Conservation (phyloP, 2,113 vertebrate species). For the Illadopsis cleaveri region DNA sequence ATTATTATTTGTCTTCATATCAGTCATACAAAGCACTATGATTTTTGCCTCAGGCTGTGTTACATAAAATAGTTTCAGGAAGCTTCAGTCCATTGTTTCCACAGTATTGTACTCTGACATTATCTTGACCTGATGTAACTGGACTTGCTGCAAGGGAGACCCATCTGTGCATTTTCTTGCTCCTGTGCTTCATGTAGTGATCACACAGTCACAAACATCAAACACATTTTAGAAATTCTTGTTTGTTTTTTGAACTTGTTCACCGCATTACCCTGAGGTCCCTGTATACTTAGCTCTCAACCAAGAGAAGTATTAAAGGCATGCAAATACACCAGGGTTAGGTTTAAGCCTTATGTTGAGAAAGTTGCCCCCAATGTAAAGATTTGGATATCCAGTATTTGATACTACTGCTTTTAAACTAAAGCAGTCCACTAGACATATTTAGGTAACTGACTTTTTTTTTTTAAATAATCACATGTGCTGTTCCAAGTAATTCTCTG, state of each 20-base stretch:
- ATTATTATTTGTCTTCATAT: background rate
- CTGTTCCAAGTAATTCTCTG: background rate
- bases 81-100: background rate
- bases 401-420: background rate
- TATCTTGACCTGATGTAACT: background rate
- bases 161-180: background rate
- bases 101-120: background rate
- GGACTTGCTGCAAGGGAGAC: background rate
- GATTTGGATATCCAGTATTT: background rate
- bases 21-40: background rate
- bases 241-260: background rate
- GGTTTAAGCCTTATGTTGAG: background rate
- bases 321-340: background rate
- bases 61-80: background rate
- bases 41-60: background rate
- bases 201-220: background rate
- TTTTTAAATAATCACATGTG: fast-evolving
- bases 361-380: background rate
- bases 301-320: background rate
- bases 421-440: background rate
- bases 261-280: background rate
- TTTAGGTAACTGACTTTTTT: background rate
- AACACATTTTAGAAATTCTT: background rate
- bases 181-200: background rate
- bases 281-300: background rate